phyloP scores from a whole-genome alignment of 2,113 vertebrate genomes.

The Xiphophorus maculatus region DNA sequence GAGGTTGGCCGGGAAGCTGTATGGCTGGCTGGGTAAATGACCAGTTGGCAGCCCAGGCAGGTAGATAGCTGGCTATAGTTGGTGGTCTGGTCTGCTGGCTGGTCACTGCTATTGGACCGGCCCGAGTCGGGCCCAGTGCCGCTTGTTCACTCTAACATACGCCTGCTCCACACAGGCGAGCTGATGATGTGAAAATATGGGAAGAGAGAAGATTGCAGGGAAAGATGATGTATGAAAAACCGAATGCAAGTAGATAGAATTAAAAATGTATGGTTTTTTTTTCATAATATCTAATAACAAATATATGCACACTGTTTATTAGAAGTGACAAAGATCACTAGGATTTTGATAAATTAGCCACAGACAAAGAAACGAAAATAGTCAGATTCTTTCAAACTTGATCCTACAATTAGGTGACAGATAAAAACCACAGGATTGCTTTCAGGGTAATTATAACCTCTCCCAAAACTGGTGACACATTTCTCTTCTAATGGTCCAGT shows the following conservation, averaged over 20 bases:
- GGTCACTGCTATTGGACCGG: constrained; percentile 56
- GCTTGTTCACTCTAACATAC: constrained; percentile 64
- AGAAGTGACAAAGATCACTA: constrained; percentile 45
- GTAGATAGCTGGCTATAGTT: constrained; percentile 61
- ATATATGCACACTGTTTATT: constrained; percentile 30
- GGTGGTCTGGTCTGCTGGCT: constrained; percentile 51
- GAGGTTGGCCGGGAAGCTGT: constrained; percentile 54
- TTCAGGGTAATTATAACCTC: constrained; percentile 37
- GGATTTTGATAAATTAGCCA: constrained; percentile 35
- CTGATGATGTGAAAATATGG: constrained; percentile 51
- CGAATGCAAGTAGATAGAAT: constrained; percentile 41
- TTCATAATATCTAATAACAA: constrained; percentile 37
- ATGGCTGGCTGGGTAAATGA: constrained; percentile 64
- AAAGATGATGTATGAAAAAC: constrained; percentile 22
- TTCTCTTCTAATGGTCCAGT: constrained; percentile 14
- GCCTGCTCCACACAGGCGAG: constrained; percentile 47
- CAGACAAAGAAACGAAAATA: constrained; percentile 30
- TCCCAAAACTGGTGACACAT: constrained; percentile 11
- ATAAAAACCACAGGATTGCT: constrained; percentile 29
- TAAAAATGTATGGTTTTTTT: constrained; percentile 18
- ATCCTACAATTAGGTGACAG: constrained; percentile 29
- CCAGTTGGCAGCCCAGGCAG: constrained; percentile 67
- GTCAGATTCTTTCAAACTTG: constrained; percentile 42
- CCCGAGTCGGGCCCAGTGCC: constrained; percentile 44
- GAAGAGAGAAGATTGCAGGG: constrained; percentile 40